These are phyloP conservation scores for human DNA, from an alignment of 2,113 vertebrate species.

Conservation along the genomic window DNA sequence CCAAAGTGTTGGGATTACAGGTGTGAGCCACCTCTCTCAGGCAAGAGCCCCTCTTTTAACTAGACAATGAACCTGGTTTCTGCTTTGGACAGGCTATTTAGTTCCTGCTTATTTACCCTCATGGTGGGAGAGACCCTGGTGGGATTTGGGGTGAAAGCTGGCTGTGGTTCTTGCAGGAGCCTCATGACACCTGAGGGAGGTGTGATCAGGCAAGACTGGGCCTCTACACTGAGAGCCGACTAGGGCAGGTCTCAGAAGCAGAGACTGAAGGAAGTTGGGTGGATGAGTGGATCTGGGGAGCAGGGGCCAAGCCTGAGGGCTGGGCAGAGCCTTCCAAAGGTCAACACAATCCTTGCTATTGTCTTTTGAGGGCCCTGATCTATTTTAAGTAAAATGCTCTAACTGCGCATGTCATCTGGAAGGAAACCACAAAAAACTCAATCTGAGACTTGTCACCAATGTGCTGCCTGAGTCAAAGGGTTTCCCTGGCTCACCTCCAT, in stretches of 20 bases:
- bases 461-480: background rate
- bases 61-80: background rate
- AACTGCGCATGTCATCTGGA: background rate
- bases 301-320: background rate
- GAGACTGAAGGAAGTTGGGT: background rate
- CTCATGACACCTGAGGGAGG: background rate
- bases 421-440: background rate
- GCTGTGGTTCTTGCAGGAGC: background rate
- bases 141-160: background rate
- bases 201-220: background rate
- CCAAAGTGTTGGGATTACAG: background rate
- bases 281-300: background rate
- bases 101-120: background rate
- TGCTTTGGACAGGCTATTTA: background rate
- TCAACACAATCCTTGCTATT: background rate
- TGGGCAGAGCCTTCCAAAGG: background rate
- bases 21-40: background rate
- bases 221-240: rapidly evolving
- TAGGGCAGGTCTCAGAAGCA: background rate
- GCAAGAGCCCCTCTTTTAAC: background rate
- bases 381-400: background rate
- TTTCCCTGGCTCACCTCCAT: background rate
- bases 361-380: background rate
- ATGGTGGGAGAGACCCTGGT: background rate
- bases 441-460: background rate